These are phyloP conservation scores for Temnothorax longispinosus DNA, from an alignment of 1,140 invertebrate genomes.

Conservation along the genomic window DNA sequence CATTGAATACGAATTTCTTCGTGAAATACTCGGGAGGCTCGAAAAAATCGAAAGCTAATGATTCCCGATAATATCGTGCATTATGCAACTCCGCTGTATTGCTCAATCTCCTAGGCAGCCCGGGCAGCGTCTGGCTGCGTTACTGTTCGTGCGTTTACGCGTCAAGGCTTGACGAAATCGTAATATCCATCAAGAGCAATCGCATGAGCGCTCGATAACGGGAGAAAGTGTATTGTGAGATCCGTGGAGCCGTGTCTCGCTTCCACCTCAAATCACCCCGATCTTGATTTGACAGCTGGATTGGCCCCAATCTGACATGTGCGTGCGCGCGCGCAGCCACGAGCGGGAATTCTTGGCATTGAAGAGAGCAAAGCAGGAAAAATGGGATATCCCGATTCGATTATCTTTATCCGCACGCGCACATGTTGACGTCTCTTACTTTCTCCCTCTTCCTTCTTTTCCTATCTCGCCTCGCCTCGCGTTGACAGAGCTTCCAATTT, in stretches of 20 bases:
- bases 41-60: constrained; percentile 18
- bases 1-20: not conserved
- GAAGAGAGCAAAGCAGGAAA: constrained; percentile 31
- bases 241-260: not conserved
- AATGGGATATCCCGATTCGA: constrained; percentile 40
- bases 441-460: not conserved
- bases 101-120: constrained; percentile 18
- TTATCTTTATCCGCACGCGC: constrained; percentile 19
- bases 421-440: constrained; percentile 4
- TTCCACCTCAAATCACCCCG: not conserved
- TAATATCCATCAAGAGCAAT: constrained; percentile 21
- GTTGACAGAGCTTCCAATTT: not conserved
- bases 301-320: not conserved
- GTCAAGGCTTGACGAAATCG: constrained; percentile 21
- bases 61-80: constrained; percentile 12
- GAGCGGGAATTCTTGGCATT: constrained; percentile 58
- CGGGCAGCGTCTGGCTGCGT: not conserved
- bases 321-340: not conserved
- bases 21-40: not conserved
- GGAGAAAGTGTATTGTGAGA: constrained; percentile 7
- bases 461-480: not conserved
- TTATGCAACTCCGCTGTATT: constrained; percentile 25
- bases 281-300: not conserved
- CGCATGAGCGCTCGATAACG: not conserved
- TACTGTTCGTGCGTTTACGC: constrained; percentile 5